Evolutionary conservation across 2,113 vertebrate species (phyloP).

Genomic region (Cinclus mexicanus): DNA sequence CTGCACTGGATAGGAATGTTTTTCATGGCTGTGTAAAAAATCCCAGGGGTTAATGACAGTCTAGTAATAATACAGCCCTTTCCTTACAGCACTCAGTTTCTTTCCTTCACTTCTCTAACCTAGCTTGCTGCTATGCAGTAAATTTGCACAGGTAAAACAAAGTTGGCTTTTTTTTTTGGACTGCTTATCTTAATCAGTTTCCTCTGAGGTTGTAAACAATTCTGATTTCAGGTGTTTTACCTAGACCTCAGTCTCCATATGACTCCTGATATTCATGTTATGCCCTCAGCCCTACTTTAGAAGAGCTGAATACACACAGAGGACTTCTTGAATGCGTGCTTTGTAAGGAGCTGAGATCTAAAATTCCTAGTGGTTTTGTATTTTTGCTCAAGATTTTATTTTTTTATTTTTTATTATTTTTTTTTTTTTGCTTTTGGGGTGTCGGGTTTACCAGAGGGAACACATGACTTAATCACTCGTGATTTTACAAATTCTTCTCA

Average conservation of each 20-base stretch:
- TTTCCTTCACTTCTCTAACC: not conserved
- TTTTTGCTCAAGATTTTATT: not conserved
- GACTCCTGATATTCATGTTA: not conserved
- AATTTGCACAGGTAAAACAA: not conserved
- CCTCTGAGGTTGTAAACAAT: not conserved
- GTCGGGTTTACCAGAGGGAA: not conserved
- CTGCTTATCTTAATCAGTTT: not conserved
- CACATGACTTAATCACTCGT: not conserved
- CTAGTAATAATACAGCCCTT: not conserved
- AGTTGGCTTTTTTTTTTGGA: not conserved
- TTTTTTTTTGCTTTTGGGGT: not conserved
- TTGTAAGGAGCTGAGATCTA: not conserved
- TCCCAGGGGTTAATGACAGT: fast-evolving
- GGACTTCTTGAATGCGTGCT: not conserved
- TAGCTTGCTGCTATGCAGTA: not conserved
- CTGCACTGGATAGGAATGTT: not conserved
- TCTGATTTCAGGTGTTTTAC: not conserved
- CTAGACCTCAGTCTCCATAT: not conserved
- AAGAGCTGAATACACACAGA: not conserved
- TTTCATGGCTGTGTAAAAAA: not conserved
- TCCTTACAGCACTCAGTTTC: not conserved
- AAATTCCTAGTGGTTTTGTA: not conserved
- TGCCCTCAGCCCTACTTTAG: not conserved
- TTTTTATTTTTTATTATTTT: not conserved
- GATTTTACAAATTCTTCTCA: not conserved